Conservation (phyloP, 2,113 vertebrate species). For the Trachemys scripta region DNA sequence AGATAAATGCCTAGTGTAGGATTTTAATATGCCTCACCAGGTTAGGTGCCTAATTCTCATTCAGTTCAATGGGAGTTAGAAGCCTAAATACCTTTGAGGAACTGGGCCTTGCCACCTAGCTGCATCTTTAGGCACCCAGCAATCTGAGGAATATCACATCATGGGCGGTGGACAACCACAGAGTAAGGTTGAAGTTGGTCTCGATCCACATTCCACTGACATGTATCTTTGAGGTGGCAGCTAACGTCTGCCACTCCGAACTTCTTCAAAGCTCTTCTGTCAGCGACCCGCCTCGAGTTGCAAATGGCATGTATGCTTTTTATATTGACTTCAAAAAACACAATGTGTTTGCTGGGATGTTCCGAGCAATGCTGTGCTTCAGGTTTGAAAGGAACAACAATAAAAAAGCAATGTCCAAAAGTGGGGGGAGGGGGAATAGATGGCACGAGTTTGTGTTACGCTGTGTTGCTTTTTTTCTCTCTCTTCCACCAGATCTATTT, state of each 20-base stretch:
- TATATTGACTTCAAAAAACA: background rate
- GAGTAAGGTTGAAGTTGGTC: background rate
- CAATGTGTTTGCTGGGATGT: background rate
- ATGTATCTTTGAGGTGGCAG: background rate
- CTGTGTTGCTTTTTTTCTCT: background rate
- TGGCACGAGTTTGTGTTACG: constrained; percentile 55
- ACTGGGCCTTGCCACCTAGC: background rate
- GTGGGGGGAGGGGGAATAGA: background rate
- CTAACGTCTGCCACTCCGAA: background rate
- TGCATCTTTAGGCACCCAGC: background rate
- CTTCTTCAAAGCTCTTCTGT: background rate
- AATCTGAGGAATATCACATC: background rate
- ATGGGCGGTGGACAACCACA: background rate
- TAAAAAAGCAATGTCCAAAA: constrained; percentile 18
- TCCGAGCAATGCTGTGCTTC: background rate
- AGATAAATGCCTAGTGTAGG: background rate
- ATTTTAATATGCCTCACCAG: background rate
- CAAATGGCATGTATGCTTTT: constrained; percentile 10
- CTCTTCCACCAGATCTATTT: background rate
- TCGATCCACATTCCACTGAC: background rate
- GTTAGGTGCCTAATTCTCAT: background rate
- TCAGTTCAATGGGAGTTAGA: background rate
- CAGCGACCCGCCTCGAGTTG: background rate
- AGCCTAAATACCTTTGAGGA: background rate
- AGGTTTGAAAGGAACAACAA: background rate